Base-by-base conservation (phyloP, 92 coral and sea anemone species). In the Diadumene lineata region DNA sequence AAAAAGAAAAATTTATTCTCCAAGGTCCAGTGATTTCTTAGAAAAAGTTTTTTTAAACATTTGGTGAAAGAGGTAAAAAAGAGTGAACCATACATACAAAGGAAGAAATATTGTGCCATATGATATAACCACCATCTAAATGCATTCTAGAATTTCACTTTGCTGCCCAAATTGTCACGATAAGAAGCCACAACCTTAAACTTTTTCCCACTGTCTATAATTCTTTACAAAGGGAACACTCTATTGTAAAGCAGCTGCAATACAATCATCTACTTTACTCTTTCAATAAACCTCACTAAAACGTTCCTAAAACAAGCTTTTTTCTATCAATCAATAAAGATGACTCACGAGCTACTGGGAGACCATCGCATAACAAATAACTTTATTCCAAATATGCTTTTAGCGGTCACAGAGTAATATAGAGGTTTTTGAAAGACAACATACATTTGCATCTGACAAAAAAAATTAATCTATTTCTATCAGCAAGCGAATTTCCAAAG, bases 161-260 rank as follows among this genome's bases (percentile, higher is more conserved):
- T 64, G 28, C 73, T 65, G 53, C 64, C 81, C 81, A 76, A 76
- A 64, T 60, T n/a, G 69, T 55, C 55, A 55, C 31, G 65, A 76
- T 60, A 64, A 76, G 60, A 76, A 64, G 73, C 81, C 81, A 76
- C 81, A 76, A 76, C 24, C 50, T 76, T 66, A 64, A 64, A 76
- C 68, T 64, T 66, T 53, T 66, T 76, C 70, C 81, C 50, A 72
- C 70, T 66, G 65, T 21, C 56, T 60, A 78, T 78, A 68, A 78
- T 78, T 78, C 34, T 31, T 76, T 66, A 78, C 82, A 78, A 78
- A 78, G 75, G 75, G 53, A 78, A 66, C 75, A 55, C 57, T 74
- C 70, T 74, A 74, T 78, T 78, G 82, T 78, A 30, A 29, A 78
- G 57, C 82, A 78, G 82, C 82, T 78, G 82, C 82, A 78, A 11